Base-by-base conservation (phyloP, 2,113 vertebrate species). In the Oryzias celebensis region DNA sequence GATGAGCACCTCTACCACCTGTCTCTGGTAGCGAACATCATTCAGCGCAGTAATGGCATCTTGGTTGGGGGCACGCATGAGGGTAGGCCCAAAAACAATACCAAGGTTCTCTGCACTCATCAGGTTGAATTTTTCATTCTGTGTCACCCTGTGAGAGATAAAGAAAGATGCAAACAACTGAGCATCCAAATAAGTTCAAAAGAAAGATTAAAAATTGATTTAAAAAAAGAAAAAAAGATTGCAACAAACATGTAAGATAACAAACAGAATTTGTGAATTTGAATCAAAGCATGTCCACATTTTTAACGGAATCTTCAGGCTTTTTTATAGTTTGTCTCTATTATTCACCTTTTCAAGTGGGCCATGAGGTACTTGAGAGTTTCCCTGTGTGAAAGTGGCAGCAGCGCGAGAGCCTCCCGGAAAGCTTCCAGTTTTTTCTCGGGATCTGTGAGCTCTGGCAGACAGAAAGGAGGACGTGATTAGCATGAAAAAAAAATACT, bases 41-140 rank as follows among this genome's bases (percentile, higher is more conserved):
- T 99, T 99, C 78, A 99, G 79, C 0, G 95, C 94, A 0, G 95
- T 96, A 90, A 98, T 94, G 10, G 96, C 95, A 5, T 98, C 97
- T 60, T 93, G 91, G 81, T 97, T 90, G 0, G 96, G 95, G 0
- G 94, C 94, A 5, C 95, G 93, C 97, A 99, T 98, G 0, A 99
- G 94, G 36, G 97, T 99, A 49, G 97, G 97, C 52, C 96, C 96
- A 20, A 98, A 99, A 50, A 99, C 91, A 1, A 99, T 99, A 64
- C 94, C 96, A 17, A 99, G 94, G 85, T 99, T 99, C 88, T 99
- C 97, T 3, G 95, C 95, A 6, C 93, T 99, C 97, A 99, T 99
- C 64, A 98, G 92, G 77, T 98, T 99, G 76, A 95, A 93, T 77
- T 98, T 96, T 65, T 97, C 96, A 14, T 98, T 93, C 62, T 96